Base-by-base conservation (phyloP, 2,888 invertebrate species). In the Bombyx huttoni region DNA sequence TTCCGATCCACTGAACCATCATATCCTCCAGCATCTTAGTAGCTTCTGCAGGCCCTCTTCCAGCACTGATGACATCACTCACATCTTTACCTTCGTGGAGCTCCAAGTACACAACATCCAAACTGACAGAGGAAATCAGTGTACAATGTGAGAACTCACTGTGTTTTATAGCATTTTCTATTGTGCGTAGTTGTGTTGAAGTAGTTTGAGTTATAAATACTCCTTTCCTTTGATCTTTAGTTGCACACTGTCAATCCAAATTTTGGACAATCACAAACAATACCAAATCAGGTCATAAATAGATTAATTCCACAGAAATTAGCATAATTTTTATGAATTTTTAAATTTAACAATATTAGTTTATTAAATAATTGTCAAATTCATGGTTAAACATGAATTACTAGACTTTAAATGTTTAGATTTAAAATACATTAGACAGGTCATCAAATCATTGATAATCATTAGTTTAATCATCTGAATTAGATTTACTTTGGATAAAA, bases 101-200 rank as follows among this genome's bases (percentile, higher is more conserved):
- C 58, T 86, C 86, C 56, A 89, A 78, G 50, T 84, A 85, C 47
- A 92, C 88, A 40, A 91, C 79, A 51, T 87, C 89, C 33, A 90
- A 71, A 61, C 91, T 90, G 1, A 90, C 87, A 33, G 90, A 83
- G 13, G 91, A 90, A 57, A 93, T 81, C 3, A 93, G 75, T 7
- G 90, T 86, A 54, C 92, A 92, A 63, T 90, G 89, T 8, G 91
- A 86, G 55, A 93, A 91, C 46, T 86, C 76, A 73, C 92, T 92
- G 59, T 89, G 89, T 7, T 81, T 75, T 40, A 93, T 86, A 33
- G 93, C 90, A 60, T 92, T 89, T 58, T 84, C 79, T 48, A 93
- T 79, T 9, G 91, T 90, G 49, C 85, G 78, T 12, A 90, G 75
- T 53, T 91, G 90, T 12, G 89, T 89, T 9, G 81, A 81, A 24